Evolutionary conservation across 2,888 invertebrate species (phyloP), one percentile per base, ranked within the genome.

Genomic region (Synanthedon myopaeformis): DNA sequence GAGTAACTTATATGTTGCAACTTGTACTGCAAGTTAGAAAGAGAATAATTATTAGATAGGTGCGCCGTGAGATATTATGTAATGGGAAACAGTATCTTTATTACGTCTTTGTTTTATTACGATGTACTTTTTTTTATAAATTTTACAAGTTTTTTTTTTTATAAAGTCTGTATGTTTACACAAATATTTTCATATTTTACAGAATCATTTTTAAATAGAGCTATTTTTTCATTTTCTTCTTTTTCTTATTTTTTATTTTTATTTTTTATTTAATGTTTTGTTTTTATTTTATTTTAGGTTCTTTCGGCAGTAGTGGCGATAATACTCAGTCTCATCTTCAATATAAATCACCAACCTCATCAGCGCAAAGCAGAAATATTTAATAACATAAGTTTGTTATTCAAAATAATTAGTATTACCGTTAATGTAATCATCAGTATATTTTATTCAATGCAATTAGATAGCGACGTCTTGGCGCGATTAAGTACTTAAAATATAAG

Each of bases 261-360:
- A 63, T 67, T 59, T 65, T 72, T 61, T 67, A 61, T 72, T 69
- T 68, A 64, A 67, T 68, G 23, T 23, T 23, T 5, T 23, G 23
- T 65, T 70, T 72, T 71, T 35, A 10, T 67, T 65, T 62, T 66
- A 69, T 64, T 64, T 45, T 76, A 92, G 92, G 85, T 91, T 19
- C 58, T 90, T 51, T 90, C 91, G 67, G 91, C 90, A 35, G 72
- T 90, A 53, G 82, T 91, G 42, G 90, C 89, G 56, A 82, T 91
- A 50, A 69, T 91, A 51, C 84, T 92, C 58, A 90, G 91, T 61
- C 81, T 88, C 52, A 82, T 87, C 58, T 82, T 89, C 66, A 89
- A 92, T 74, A 90, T 92, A 62, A 92, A 92, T 75, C 89, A 89
- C 57, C 80, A 86, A 56, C 79, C 84, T 12, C 88, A 92, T 56